Conservation (phyloP, 2,888 invertebrate genomes). For the Nasonovia ribisnigri region DNA sequence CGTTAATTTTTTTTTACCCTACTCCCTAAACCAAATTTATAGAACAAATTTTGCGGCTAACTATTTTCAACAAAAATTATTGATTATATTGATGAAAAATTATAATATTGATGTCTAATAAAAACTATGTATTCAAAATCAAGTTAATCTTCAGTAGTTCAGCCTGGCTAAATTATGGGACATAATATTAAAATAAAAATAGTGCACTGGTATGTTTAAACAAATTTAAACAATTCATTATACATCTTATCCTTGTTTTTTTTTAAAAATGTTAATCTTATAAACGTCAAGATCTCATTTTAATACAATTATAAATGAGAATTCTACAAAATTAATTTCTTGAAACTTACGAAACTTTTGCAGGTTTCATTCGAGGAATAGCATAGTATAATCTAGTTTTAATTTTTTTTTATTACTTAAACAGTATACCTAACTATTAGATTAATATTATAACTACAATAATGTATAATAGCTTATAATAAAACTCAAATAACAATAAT, state of each 20-base stretch:
- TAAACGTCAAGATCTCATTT: background rate
- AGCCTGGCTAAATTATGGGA: background rate
- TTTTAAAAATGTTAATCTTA: background rate
- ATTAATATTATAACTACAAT: background rate
- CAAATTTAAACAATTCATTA: background rate
- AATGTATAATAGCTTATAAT: background rate
- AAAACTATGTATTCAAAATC: background rate
- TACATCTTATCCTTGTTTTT: background rate
- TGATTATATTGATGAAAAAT: background rate
- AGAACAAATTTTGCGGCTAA: background rate
- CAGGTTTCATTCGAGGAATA: background rate
- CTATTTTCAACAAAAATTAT: background rate
- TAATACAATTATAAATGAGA: background rate
- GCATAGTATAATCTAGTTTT: too few relatives aligned
- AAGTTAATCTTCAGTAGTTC: background rate
- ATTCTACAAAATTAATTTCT: background rate
- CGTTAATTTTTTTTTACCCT: background rate
- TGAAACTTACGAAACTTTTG: background rate
- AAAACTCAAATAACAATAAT: background rate
- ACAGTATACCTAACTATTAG: background rate
- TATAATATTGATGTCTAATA: background rate
- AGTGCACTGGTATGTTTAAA: background rate
- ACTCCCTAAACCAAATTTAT: background rate
- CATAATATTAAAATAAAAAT: background rate
- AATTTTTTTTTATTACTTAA: too few relatives aligned